Base-by-base conservation (phyloP, 2,888 invertebrate species). In the Rotaria sp. region DNA sequence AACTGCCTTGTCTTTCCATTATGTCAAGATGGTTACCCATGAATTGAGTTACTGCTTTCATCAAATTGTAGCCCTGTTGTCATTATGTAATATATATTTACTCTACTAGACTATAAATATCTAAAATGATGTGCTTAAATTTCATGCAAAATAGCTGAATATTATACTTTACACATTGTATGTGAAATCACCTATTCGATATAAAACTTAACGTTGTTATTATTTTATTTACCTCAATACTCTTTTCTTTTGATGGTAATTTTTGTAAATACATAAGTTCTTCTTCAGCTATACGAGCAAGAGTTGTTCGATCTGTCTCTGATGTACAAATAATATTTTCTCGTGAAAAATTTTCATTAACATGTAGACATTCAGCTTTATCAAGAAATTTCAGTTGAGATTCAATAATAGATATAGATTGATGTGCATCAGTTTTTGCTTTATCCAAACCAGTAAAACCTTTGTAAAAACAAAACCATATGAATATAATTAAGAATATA, bases 361-460 rank as follows among this genome's bases (percentile, higher is more conserved):
- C 26, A 45, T n/a, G 80, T 15, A 80, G 5, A 80, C 80, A 80
- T 80, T 80, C 80, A n/a, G 80, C 45, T 80, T 80, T 80, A 45
- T 80, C 80, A 5, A 80, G n/a, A 80, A 45, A 80, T 45, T 80
- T 80, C 3, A 80, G n/a, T 80, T 80, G 80, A 80, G 80, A 24
- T 45, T 80, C 80, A 3, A 45, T 13, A 80, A 80, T 80, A 45
- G 45, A 80, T 11, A 80, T 80, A 15, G 80, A 45, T 80, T 45
- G 41, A 45, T n/a, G 26, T 45, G 80, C 80, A 45, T 80, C 80
- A 5, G 11, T n/a, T 80, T 80, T 80, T 15, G 45, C 80, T 80
- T 80, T 80, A 24, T 80, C 26, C 26, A 80, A 45, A n/a, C 80
- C 80, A 15, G 80, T 80, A 45, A 80, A 80, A 24, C 80, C 80